phyloP scores from a whole-genome alignment of 2,113 vertebrate genomes.

The Proterorhinus semilunaris region DNA sequence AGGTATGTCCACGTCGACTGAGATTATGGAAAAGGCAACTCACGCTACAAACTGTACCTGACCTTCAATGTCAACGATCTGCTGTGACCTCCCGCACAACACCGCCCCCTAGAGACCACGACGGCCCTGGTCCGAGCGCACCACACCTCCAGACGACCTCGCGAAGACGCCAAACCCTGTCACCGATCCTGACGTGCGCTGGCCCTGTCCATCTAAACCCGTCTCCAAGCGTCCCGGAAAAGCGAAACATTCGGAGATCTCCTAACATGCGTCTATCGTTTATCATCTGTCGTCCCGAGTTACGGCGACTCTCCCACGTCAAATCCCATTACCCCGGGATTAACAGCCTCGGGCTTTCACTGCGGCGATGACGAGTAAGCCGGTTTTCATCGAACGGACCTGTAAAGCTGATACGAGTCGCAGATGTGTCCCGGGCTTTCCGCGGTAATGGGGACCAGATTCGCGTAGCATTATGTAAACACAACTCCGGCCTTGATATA shows the following conservation, averaged over 20 bases:
- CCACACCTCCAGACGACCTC: slow-evolving; percentile 48
- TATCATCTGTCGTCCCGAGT: slow-evolving; percentile 51
- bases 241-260: slow-evolving; percentile 56
- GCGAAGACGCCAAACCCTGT: slow-evolving; percentile 62
- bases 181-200: slow-evolving; percentile 50
- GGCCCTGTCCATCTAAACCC: slow-evolving; percentile 42
- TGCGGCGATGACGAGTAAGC: slow-evolving; percentile 57
- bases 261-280: slow-evolving; percentile 60
- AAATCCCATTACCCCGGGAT: slow-evolving; percentile 55
- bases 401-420: slow-evolving; percentile 64
- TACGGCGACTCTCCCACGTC: slow-evolving; percentile 66
- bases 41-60: too few species aligned
- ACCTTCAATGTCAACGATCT: background rate
- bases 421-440: slow-evolving; percentile 49
- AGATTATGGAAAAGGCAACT: too few species aligned
- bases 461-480: slow-evolving; percentile 63
- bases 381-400: slow-evolving; percentile 58
- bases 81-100: slow-evolving; percentile 54
- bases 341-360: slow-evolving; percentile 39
- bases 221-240: slow-evolving; percentile 52
- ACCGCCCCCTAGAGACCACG: slow-evolving; percentile 46
- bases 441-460: slow-evolving; percentile 58
- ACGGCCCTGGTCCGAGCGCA: slow-evolving; percentile 43
- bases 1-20: too few species aligned
- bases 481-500: slow-evolving; percentile 43